phyloP scores from a whole-genome alignment of 2,113 vertebrate genomes.

The Polypterus bichir region DNA sequence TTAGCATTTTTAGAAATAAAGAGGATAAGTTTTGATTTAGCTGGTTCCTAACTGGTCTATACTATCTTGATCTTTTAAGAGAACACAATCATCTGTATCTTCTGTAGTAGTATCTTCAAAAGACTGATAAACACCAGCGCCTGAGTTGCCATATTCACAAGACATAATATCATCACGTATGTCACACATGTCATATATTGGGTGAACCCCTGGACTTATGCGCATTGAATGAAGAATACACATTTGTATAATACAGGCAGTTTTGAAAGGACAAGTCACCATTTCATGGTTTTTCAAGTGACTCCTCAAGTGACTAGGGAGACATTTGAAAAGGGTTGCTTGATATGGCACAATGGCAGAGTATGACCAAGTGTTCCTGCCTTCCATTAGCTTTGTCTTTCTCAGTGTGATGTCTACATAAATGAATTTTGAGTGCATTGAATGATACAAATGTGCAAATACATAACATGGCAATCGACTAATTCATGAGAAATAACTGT shows the following conservation, averaged over 20 bases:
- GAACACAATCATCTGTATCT: slow-evolving; percentile 1
- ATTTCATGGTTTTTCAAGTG: slow-evolving; percentile 12
- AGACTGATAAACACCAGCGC: slow-evolving; percentile 7
- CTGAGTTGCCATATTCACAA: slow-evolving; percentile 5
- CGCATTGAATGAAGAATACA: slow-evolving; percentile 17
- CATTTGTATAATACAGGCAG: slow-evolving; percentile 16
- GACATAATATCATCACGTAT: slow-evolving; percentile 10
- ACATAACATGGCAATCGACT: no score
- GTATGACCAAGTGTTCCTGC: no score
- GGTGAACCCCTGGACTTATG: slow-evolving; percentile 15
- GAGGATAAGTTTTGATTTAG: slow-evolving; percentile 14
- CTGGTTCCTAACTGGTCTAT: slow-evolving; percentile 5
- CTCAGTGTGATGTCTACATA: no score
- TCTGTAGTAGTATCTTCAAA: slow-evolving; percentile 3
- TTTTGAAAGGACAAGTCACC: slow-evolving; percentile 18
- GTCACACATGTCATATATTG: slow-evolving; percentile 8
- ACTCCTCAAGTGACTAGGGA: slow-evolving; percentile 17
- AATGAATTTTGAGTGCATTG: no score
- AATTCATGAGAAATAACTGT: no score
- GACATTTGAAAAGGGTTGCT: slow-evolving; percentile 14
- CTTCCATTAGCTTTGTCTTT: no score
- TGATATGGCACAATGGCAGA: slow-evolving; percentile 11
- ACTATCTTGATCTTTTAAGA: background rate
- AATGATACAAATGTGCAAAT: no score
- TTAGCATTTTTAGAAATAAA: slow-evolving; percentile 20